These are phyloP conservation scores for Erebia aethiops DNA, from an alignment of 2,888 invertebrate genomes.

Conservation along the genomic window DNA sequence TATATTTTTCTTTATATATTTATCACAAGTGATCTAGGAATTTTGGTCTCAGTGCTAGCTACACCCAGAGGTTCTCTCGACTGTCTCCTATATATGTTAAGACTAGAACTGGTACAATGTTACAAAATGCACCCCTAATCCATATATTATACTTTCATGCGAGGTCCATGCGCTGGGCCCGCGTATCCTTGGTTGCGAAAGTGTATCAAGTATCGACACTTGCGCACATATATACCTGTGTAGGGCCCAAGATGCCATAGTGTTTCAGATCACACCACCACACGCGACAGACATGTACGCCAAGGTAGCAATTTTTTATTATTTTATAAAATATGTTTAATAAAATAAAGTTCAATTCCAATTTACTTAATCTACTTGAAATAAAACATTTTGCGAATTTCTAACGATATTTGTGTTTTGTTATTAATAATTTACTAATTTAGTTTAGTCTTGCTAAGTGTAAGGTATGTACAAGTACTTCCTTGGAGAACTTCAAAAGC, in stretches of 20 bases:
- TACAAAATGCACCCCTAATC: slow-evolving; percentile 45
- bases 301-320: slow-evolving; percentile 59
- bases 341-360: too few relatives aligned
- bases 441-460: too few relatives aligned
- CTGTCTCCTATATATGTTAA: slow-evolving; percentile 38
- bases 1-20: not conserved
- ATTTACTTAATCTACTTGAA: not conserved
- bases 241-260: slow-evolving; percentile 55
- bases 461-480: too few relatives aligned
- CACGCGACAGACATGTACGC: slow-evolving; percentile 72
- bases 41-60: slow-evolving; percentile 1
- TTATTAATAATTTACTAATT: not conserved
- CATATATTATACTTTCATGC: slow-evolving; percentile 46
- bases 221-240: slow-evolving; percentile 58
- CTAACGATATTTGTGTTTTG: not conserved
- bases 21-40: not conserved
- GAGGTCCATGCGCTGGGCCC: slow-evolving; percentile 41
- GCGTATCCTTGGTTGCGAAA: slow-evolving; percentile 71
- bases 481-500: too few relatives aligned
- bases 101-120: slow-evolving; percentile 32
- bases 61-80: not conserved
- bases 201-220: slow-evolving; percentile 65
- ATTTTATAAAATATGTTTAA: slow-evolving; percentile 2
- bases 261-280: slow-evolving; percentile 54
- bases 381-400: not conserved